A percentile compares a stretch with the other conserved stretches of the same genome.
Conservation (phyloP, 2,797 vertebrate species). For the Trichosurus vulpecula region DNA sequence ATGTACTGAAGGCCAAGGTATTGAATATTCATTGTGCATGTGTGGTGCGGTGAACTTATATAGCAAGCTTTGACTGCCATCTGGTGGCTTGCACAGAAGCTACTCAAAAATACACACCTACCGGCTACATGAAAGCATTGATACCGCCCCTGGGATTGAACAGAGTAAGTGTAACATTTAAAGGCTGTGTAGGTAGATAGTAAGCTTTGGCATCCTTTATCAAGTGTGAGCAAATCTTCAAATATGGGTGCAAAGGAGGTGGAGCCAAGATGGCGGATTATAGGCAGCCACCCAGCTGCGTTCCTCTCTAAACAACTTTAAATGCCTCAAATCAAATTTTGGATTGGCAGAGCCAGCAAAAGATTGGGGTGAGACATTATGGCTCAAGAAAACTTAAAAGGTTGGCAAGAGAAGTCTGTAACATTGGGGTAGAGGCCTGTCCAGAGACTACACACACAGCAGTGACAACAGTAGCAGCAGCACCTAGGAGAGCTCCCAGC, state of each 20-base stretch:
- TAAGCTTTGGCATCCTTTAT: not conserved
- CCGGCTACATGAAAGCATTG: not conserved
- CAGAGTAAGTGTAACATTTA: not conserved
- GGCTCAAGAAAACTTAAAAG: not conserved
- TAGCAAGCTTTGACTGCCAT: not conserved
- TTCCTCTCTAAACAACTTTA: not conserved
- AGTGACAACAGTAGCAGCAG: not conserved
- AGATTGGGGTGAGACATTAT: not conserved
- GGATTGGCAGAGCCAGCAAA: not conserved
- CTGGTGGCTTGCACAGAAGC: not conserved
- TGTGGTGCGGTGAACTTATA: not conserved
- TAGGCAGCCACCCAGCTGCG: not conserved
- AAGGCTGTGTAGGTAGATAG: not conserved
- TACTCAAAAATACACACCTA: not conserved
- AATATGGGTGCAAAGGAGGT: not conserved
- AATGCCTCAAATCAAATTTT: not conserved
- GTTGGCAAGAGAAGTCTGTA: not conserved
- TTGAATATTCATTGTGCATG: not conserved
- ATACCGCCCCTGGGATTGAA: not conserved
- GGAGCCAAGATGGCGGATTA: not conserved
- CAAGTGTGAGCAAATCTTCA: not conserved
- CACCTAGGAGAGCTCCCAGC: not conserved
- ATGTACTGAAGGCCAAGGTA: not conserved
- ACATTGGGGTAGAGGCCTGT: not conserved
- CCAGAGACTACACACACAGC: not conserved